phyloP scores from a whole-genome alignment of 2,113 vertebrate species.

The Channa argus region DNA sequence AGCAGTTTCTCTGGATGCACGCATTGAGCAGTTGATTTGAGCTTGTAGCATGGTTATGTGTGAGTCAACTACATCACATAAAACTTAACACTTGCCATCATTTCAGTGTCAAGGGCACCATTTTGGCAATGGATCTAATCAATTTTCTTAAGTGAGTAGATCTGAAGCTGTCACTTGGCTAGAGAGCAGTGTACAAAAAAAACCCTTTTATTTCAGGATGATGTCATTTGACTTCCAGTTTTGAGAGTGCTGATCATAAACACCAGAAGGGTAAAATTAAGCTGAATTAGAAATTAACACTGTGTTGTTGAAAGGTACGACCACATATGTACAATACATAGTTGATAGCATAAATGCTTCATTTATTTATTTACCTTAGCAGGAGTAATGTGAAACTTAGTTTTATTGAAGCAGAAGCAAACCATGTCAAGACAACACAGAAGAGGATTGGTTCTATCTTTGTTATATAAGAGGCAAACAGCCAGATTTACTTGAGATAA shows the following conservation, averaged over 20 bases:
- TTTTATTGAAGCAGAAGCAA: constrained; percentile 20
- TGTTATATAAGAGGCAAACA: constrained; percentile 23
- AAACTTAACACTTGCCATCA: constrained; percentile 79
- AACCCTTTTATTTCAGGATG: constrained; percentile 45
- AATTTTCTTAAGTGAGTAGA: constrained; percentile 73
- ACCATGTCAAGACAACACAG: constrained; percentile 43
- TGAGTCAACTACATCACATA: constrained; percentile 77
- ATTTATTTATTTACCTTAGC: background rate
- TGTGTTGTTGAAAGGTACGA: background rate
- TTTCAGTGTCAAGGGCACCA: constrained; percentile 78
- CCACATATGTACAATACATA: background rate
- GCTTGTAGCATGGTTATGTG: constrained; percentile 67
- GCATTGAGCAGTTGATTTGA: constrained; percentile 70
- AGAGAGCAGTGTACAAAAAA: constrained; percentile 52
- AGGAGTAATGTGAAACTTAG: constrained; percentile 19
- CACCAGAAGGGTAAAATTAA: constrained; percentile 47
- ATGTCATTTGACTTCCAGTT: constrained; percentile 47
- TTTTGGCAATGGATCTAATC: constrained; percentile 74
- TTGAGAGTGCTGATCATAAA: constrained; percentile 43
- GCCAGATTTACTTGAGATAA: constrained; percentile 41
- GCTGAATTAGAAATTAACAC: constrained; percentile 22
- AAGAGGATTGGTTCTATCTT: background rate
- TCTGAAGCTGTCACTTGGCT: constrained; percentile 68
- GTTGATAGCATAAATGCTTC: too few relatives aligned
- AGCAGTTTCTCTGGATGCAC: constrained; percentile 24